Evolutionary conservation across 2,888 invertebrate genomes (phyloP), one percentile per base, ranked within the genome.

Genomic region (Scaptodrosophila latifasciaeformis): DNA sequence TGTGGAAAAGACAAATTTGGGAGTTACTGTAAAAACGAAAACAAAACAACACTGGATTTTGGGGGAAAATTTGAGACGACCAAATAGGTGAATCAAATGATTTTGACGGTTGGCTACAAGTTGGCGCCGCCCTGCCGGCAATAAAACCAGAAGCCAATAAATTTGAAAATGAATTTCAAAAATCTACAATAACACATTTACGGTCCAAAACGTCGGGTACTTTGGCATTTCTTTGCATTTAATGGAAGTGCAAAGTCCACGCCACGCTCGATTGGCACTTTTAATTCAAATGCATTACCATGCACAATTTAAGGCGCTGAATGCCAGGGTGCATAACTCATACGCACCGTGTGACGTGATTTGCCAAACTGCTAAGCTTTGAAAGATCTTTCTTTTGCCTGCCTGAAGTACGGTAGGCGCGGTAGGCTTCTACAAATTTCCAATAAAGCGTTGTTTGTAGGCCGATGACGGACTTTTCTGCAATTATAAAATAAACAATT

Each of bases 401-500:
- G 7, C 7, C 24, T 7, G 7, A 24, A 24, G 24, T 7, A 5
- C 24, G 4, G 24, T 24, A n/a, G n/a, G n/a, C n/a, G n/a, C n/a
- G n/a, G n/a, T n/a, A n/a, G n/a, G n/a, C n/a, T n/a, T n/a, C n/a
- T n/a, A n/a, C n/a, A n/a, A n/a, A n/a, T n/a, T n/a, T n/a, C 4
- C 24, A 24, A 24, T 42, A 12, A 42, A 21, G 21, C 42, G 42
- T 42, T 19, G n/a, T n/a, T 42, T 13, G 42, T 13, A n/a, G 30
- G 31, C 15, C 62, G 67, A 57, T 30, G 13, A 19, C 70, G 67
- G 70, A 67, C 65, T 63, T 70, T 49, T 64, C 74, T 64, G 63
- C 74, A 74, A 74, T 74, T 74, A 74, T 77, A 74, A 77, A 77
- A 74, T 74, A 70, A 74, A 68, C 74, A 74, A 74, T 77, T 74